A percentile compares a stretch with the other conserved stretches of the same genome.
Conservation (phyloP, 2,797 vertebrate genomes). For the Urocyon cinereoargenteus region DNA sequence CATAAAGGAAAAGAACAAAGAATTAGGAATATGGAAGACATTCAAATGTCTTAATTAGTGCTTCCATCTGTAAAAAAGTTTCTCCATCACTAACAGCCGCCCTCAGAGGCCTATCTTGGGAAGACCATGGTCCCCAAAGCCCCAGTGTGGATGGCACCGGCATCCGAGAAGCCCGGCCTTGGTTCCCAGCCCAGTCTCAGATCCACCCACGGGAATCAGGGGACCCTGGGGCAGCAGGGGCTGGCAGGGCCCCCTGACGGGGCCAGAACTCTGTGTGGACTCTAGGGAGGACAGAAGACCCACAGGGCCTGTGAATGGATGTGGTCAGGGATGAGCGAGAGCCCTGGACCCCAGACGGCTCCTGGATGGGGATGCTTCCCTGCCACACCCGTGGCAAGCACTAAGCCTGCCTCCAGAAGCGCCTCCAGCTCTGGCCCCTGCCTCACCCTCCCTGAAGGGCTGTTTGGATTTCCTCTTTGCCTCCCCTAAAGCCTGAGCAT, state of each 20-base stretch:
- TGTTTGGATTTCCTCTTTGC: background rate
- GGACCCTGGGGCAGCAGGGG: background rate
- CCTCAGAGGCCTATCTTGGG: conserved; percentile 39
- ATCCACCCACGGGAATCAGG: background rate
- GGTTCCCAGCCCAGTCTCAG: rapidly evolving
- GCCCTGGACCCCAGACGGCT: too few species aligned
- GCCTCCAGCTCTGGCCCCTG: background rate
- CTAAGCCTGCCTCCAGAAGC: background rate
- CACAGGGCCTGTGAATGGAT: background rate
- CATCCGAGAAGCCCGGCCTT: background rate
- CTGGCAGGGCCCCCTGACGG: rapidly evolving
- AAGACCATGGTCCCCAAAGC: background rate
- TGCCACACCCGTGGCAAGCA: background rate
- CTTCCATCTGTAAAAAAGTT: conserved; percentile 75
- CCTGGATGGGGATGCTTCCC: rapidly evolving
- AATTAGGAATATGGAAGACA: conserved; percentile 75
- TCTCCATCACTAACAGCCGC: conserved; percentile 1
- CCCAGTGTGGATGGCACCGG: background rate
- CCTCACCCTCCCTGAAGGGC: background rate
- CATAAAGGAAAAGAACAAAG: conserved; percentile 81
- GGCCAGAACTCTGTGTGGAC: background rate
- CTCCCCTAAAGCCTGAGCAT: background rate
- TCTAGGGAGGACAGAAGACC: background rate
- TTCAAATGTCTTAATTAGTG: conserved; percentile 81
- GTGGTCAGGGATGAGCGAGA: background rate